Conservation (phyloP, 1,140 invertebrate genomes). For the Philotrypesis tridentata region DNA sequence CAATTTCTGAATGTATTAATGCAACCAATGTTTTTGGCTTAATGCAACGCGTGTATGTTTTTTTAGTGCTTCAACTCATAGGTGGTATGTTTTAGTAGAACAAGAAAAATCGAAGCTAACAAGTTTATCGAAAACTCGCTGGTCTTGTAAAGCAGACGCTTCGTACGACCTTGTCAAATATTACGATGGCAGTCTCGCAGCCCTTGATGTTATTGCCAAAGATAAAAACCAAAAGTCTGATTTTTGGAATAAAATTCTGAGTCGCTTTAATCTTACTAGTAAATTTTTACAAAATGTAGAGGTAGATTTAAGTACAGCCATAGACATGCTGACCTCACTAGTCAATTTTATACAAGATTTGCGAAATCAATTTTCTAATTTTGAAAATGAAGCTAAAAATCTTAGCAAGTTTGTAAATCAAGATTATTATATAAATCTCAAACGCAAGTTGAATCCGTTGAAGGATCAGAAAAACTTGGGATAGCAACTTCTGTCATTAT, state of each 20-base stretch:
- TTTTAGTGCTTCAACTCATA: slow-evolving; percentile 46
- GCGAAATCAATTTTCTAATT: slow-evolving; percentile 18
- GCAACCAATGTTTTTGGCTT: slow-evolving; percentile 37
- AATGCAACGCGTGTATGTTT: slow-evolving; percentile 43
- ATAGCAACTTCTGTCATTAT: slow-evolving; percentile 34
- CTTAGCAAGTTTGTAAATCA: slow-evolving; percentile 26
- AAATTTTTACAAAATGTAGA: slow-evolving; percentile 38
- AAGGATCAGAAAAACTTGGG: slow-evolving; percentile 21
- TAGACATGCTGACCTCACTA: slow-evolving; percentile 26
- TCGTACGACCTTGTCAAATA: not conserved
- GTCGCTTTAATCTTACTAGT: slow-evolving; percentile 23
- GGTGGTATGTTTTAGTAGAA: slow-evolving; percentile 15
- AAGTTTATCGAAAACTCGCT: slow-evolving; percentile 21
- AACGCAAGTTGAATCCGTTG: slow-evolving; percentile 1
- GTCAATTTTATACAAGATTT: slow-evolving; percentile 14
- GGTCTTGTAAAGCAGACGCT: slow-evolving; percentile 23
- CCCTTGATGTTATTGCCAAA: not conserved
- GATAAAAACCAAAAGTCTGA: slow-evolving; percentile 25
- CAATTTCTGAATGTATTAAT: slow-evolving; percentile 24
- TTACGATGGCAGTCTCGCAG: slow-evolving; percentile 13
- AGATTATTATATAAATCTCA: slow-evolving; percentile 24
- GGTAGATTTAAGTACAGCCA: slow-evolving; percentile 23
- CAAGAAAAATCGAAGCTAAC: slow-evolving; percentile 1
- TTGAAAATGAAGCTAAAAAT: slow-evolving; percentile 39
- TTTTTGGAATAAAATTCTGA: slow-evolving; percentile 36